Evolutionary conservation across 2,113 vertebrate genomes (phyloP), one percentile per base, ranked within the genome.

Genomic region (Hippoglossus stenolepis): DNA sequence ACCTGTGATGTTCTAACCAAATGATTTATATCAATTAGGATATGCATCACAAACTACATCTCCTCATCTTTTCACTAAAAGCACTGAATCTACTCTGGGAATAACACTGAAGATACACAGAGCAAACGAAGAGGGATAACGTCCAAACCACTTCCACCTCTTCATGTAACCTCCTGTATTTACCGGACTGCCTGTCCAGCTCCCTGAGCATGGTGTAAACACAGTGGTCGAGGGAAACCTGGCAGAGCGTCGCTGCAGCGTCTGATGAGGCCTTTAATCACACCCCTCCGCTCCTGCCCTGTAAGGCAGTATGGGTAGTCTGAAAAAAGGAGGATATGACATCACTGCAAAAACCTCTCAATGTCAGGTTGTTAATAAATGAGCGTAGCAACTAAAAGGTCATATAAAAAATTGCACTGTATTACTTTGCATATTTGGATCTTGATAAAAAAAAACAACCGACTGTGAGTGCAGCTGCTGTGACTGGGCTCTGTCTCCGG

Each of bases 291-390:
- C 83, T 98, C 97, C 78, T 94, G 96, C 75, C 89, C 93, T 75
- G 93, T 94, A 17, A 98, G 95, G 90, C 96, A 96, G 92, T 97
- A 98, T 0, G 98, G 98, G 73, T 99, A 99, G 87, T 98, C 97
- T 99, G 93, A 31, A 38, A 63, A 65, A 40, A 20, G 35, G 15
- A 2, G 38, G 21, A 53, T 9, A 31, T 31, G 28, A 31, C 28
- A 31, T 31, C 4, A 6, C 5, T 31, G 28, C 28, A 31, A 31
- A 31, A 31, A 5, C 4, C 4, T 61, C 43, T 18, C 7, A 35
- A 43, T 35, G 20, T 28, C 18, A 35, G 12, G n/a, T n/a, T 23
- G 20, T 14, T 53, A 26, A 53, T 9, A 53, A 53, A 14, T 51
- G 63, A 3, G 26, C 53, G n/a, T 5, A 9, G n/a, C 20, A 58